Evolutionary conservation across 2,888 invertebrate species (phyloP).

Genomic region (Perizoma affinitatum): DNA sequence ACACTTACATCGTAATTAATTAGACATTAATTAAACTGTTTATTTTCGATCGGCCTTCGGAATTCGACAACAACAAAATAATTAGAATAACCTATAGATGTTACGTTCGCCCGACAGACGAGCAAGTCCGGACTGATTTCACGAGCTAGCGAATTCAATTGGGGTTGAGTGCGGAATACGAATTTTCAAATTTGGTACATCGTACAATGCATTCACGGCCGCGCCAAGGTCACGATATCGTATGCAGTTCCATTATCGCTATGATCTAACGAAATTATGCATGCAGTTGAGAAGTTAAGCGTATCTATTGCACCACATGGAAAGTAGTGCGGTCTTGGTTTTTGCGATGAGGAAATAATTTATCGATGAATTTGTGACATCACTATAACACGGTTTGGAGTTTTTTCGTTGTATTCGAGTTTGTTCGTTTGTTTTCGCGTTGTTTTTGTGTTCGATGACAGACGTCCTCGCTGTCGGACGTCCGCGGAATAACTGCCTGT

Average conservation of each 20-base stretch:
- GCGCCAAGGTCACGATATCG: conserved; percentile 64
- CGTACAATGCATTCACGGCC: conserved; percentile 59
- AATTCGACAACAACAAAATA: conserved; percentile 22
- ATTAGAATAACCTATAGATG: conserved; percentile 8
- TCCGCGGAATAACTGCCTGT: conserved; percentile 65
- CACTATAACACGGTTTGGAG: conserved; percentile 21
- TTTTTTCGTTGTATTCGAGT: conserved; percentile 60
- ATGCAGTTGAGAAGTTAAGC: conserved; percentile 56
- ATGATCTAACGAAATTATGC: conserved; percentile 72
- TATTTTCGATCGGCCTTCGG: conserved; percentile 28
- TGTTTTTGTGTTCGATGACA: conserved; percentile 43
- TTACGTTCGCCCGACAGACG: conserved; percentile 24
- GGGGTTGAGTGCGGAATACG: conserved; percentile 56
- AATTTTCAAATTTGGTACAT: conserved; percentile 68
- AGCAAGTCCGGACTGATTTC: conserved; percentile 32
- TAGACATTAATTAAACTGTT: conserved; percentile 22
- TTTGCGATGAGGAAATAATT: conserved; percentile 11
- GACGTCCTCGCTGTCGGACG: conserved; percentile 69
- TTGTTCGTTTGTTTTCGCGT: conserved; percentile 64
- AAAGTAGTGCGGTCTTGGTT: conserved; percentile 40
- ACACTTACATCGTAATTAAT: conserved; percentile 23
- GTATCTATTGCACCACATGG: conserved; percentile 38
- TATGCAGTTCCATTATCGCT: conserved; percentile 61
- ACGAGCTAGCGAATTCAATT: conserved; percentile 45
- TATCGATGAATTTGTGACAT: conserved; percentile 17